phyloP scores from a whole-genome alignment of 2,888 invertebrate genomes.

The Linhomoeus sp. region DNA sequence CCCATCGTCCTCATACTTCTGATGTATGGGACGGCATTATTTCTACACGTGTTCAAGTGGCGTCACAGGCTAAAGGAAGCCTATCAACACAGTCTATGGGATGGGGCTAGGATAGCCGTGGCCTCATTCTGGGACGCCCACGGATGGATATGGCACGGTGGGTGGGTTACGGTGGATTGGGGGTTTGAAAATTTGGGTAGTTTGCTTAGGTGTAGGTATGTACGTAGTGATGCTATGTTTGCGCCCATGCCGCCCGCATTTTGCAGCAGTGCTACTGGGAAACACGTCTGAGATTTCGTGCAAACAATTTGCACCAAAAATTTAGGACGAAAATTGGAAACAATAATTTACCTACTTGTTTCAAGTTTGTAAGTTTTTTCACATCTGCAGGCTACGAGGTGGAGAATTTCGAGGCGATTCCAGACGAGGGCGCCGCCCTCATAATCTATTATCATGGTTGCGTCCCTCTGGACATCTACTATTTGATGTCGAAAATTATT shows the following conservation, averaged over 20 bases:
- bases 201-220: neutral
- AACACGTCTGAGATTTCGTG: too few species aligned
- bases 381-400: slow-evolving; percentile 55
- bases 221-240: neutral
- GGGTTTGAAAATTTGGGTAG: too few species aligned
- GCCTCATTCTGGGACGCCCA: slow-evolving; percentile 89
- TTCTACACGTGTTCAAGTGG: slow-evolving; percentile 63
- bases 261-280: too few species aligned
- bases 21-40: slow-evolving; percentile 35
- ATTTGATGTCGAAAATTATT: slow-evolving; percentile 60
- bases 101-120: slow-evolving; percentile 62
- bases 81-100: slow-evolving; percentile 47
- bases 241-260: neutral
- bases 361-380: neutral
- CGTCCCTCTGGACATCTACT: slow-evolving; percentile 87
- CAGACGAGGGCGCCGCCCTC: slow-evolving; percentile 58
- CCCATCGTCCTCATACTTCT: slow-evolving; percentile 22
- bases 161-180: too few species aligned
- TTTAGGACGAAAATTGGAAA: neutral
- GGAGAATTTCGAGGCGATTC: slow-evolving; percentile 71
- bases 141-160: slow-evolving; percentile 62
- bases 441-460: slow-evolving; percentile 93
- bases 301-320: too few species aligned
- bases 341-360: neutral
- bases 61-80: slow-evolving; percentile 45